Evolutionary conservation across 2,113 vertebrate species (phyloP), one percentile per base, ranked within the genome.

Genomic region (Pachypanchax playfairii): DNA sequence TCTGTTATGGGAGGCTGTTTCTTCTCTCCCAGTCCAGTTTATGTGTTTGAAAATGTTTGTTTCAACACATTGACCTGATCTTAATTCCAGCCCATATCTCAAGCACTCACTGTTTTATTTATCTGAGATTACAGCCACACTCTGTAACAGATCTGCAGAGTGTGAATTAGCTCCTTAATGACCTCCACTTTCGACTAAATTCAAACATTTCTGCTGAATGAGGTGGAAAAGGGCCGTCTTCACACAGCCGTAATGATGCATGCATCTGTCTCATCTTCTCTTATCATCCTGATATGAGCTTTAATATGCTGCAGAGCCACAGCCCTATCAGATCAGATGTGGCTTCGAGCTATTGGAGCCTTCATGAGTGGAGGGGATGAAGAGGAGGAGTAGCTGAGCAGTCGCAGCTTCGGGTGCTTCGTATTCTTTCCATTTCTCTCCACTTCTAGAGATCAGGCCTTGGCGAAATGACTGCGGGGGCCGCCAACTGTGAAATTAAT

Each of bases 401-500:
- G 14, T 31, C 15, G 26, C 12, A 18, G 54, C 47, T 53, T 47
- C 2, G 10, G 73, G 46, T 44, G 65, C 49, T 52, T 75, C 69
- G 59, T 47, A 55, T 78, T 80, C 78, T 43, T 66, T 52, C 53
- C 66, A 38, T 72, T 78, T 64, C 60, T 66, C 65, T 63, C 41
- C 42, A 51, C 61, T 35, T 72, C 63, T 73, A 78, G 75, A 83
- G 79, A 80, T 80, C 75, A 68, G 50, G 67, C 70, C 65, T 22
- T 1, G 54, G 47, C 2, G 61, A 67, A 80, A 77, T 66, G 75
- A 69, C 77, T 73, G 75, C 18, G 25, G 64, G 76, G 25, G 68
- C 79, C 42, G 66, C 90, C 83, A 70, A 88, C 90, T 89, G 90
- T 90, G 91, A 91, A 88, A 90, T 88, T 86, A 92, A 91, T 92